Base-by-base conservation (phyloP, 1,140 invertebrate species). In the Diachasmimorpha longicaudata region DNA sequence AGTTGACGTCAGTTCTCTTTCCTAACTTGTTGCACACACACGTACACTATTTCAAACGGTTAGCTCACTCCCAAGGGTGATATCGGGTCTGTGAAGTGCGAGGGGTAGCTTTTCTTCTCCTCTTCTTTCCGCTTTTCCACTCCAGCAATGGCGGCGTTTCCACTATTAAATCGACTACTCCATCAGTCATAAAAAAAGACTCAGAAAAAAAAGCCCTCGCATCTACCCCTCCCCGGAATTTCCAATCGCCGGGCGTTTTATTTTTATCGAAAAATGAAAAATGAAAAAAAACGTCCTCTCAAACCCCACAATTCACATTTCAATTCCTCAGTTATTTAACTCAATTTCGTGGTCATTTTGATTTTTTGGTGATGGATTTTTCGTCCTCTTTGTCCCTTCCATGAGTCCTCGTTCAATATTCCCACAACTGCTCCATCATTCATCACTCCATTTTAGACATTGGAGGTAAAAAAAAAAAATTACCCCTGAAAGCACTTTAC, bases 1-100 rank as follows among this genome's bases (percentile, higher is more conserved):
- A 79, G 78, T 79, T 82, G 78, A 71, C 81, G 79, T 77, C 78
- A 74, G 42, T 63, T 76, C 84, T 86, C 85, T 85, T 87, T 86
- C 58, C 58, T 63, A 63, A 63, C 58, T 63, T 63, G 58, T 63
- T 63, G 58, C 58, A 63, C 21, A 63, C 58, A 63, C 58, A 63
- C 58, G 58, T 63, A 63, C 58, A 63, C 58, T 63, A 63, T 63
- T 63, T 63, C 58, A 23, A 63, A 63, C 58, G 8, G 58, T 63
- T 63, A 63, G 58, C 58, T 58, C 19, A 25, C 5, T 23, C 21
- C 23, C 19, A 23, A 63, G 23, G 23, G 58, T 1, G 8, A 63
- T 42, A 11, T 8, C 21, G 19, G 31, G 19, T 63, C 4, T 21
- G 23, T 63, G 23, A 3, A 3, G 19, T 14, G 23, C 58, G 23